Conservation (phyloP, 2,888 invertebrate species). For the Globia sparganii region DNA sequence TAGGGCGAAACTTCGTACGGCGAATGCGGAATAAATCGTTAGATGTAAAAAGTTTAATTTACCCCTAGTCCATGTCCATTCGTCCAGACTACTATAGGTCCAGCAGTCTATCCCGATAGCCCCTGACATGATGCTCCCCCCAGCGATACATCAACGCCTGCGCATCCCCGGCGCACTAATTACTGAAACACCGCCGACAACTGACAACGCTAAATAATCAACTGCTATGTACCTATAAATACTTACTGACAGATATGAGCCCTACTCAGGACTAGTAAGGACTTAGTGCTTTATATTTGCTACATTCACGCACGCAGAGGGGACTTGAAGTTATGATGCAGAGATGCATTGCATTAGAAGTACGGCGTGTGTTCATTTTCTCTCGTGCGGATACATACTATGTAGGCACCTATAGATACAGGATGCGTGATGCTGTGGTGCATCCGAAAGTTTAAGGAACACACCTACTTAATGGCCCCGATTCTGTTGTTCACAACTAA, state of each 20-base stretch:
- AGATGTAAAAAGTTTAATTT: not conserved
- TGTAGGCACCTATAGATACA: no score
- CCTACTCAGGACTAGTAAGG: not conserved
- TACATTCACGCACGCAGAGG: not conserved
- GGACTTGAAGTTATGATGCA: no score
- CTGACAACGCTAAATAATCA: constrained; percentile 35
- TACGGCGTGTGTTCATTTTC: not conserved
- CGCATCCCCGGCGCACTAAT: constrained; percentile 65
- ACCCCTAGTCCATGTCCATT: not conserved
- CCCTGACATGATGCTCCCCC: constrained; percentile 16
- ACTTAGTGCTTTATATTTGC: constrained; percentile 1
- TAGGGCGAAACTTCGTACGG: no score
- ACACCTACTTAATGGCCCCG: not conserved
- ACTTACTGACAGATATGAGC: constrained; percentile 1
- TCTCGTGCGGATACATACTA: not conserved
- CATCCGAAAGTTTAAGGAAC: not conserved
- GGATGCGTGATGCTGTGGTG: not conserved
- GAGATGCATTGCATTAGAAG: not conserved
- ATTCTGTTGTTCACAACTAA: no score
- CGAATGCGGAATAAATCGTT: no score
- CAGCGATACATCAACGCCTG: constrained; percentile 61
- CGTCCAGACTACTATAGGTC: not conserved
- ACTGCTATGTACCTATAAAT: constrained; percentile 27
- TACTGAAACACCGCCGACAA: constrained; percentile 47
- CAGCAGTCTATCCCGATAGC: constrained; percentile 6